These are phyloP conservation scores for Oceanodroma tethys DNA, from an alignment of 2,113 vertebrate genomes.

Conservation along the genomic window DNA sequence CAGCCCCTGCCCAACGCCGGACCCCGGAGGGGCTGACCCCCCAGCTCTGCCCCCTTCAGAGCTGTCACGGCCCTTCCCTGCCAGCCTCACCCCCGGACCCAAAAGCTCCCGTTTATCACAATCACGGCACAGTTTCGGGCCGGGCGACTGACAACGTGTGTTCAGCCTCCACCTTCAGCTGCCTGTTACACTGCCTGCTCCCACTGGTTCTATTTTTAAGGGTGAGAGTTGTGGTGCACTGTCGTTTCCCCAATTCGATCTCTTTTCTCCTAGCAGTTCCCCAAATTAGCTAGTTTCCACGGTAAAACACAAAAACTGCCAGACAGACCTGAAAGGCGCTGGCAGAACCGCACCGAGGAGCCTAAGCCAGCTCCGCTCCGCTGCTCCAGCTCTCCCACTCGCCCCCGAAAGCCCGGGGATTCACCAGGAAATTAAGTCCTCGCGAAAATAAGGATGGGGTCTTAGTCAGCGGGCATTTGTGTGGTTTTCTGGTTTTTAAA, in stretches of 20 bases:
- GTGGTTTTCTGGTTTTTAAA: background rate
- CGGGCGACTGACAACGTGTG: background rate
- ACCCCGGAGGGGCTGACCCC: background rate
- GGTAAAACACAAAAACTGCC: background rate
- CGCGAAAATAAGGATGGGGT: background rate
- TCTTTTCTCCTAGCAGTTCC: slow-evolving; percentile 9
- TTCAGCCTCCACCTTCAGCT: background rate
- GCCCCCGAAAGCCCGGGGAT: background rate
- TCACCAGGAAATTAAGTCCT: background rate
- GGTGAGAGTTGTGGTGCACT: slow-evolving; percentile 32
- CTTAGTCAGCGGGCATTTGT: accelerated
- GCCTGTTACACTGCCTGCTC: background rate
- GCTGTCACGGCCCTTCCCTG: background rate
- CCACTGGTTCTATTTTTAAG: slow-evolving; percentile 51
- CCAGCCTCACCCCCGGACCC: background rate
- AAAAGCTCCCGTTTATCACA: background rate
- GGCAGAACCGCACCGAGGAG: background rate
- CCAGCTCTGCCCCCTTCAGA: background rate
- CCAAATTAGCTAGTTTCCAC: slow-evolving; percentile 46
- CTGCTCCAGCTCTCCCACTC: background rate
- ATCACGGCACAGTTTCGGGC: accelerated
- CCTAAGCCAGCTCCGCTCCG: background rate
- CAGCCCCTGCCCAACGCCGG: background rate
- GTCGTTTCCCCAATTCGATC: slow-evolving; percentile 19
- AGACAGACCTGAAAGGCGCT: background rate